Evolutionary conservation across 2,113 vertebrate genomes (phyloP).

Genomic region (Oreochromis aureus): DNA sequence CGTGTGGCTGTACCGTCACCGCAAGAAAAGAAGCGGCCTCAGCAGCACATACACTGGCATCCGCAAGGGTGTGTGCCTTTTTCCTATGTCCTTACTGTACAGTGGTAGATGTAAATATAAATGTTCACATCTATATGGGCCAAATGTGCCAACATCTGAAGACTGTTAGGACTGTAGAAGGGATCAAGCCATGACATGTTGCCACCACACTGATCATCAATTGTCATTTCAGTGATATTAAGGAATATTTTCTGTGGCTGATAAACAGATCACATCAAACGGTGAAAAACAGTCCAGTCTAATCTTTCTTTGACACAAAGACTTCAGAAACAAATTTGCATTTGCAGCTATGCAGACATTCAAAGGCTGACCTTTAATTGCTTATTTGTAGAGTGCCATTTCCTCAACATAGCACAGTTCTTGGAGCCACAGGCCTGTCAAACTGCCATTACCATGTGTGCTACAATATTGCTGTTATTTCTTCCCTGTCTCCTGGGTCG

Average conservation of each 20-base stretch:
- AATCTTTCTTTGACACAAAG: conserved; percentile 47
- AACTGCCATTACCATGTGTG: conserved; percentile 30
- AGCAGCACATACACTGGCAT: conserved; percentile 89
- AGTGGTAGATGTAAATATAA: not conserved
- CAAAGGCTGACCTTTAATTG: conserved; percentile 66
- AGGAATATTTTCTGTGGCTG: not conserved
- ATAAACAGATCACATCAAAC: conserved; percentile 45
- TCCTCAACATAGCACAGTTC: not conserved
- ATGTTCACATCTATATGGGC: not conserved
- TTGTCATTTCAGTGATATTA: conserved; percentile 12
- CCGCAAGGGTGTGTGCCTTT: conserved; percentile 79
- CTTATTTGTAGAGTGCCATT: conserved; percentile 47
- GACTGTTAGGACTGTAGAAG: not conserved
- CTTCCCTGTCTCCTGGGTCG: not conserved
- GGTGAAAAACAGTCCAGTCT: conserved; percentile 7
- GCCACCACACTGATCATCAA: not conserved
- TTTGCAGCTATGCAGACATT: conserved; percentile 44
- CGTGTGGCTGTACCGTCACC: conserved; percentile 90
- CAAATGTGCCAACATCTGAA: not conserved
- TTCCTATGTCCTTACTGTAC: not conserved
- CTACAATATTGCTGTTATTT: conserved; percentile 20
- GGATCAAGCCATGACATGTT: not conserved
- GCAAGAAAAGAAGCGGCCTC: conserved; percentile 88
- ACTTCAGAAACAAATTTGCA: conserved; percentile 55
- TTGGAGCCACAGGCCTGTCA: conserved; percentile 36